Base-by-base conservation (phyloP, 2,113 vertebrate species). In the Forbesichthys agassizii region DNA sequence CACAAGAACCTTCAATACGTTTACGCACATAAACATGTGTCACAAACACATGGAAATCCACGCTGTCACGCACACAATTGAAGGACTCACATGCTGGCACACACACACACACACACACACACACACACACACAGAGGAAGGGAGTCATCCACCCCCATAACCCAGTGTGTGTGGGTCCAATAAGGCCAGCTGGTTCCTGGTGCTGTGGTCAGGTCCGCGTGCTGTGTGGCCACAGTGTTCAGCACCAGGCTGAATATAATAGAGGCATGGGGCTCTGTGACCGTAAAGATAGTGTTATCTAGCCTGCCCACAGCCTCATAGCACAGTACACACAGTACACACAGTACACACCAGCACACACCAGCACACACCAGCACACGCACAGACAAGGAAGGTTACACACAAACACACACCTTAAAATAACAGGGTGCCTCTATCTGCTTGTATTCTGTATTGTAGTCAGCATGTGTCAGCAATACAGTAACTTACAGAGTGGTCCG, bases 201-300 rank as follows among this genome's bases (percentile, higher is more conserved):
- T 80, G 27, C 75, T 85, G 86, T 86, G 73, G 83, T 78, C 64
- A 83, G 75, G 88, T 90, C 88, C 86, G 84, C 81, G 70, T 88
- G 86, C 90, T 89, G 88, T 74, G 88, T 80, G 72, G 78, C 36
- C 78, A 69, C 66, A 68, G 81, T 72, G 82, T 86, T 81, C 74
- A 75, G 83, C 86, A 27, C 54, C 33, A 2, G 0, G 11, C 54
- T 91, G 87, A 91, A 91, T 27, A 27, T 27, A 27, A 27, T 90
- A 85, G 90, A 89, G 79, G 86, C 69, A 11, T 71, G 8, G 85
- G 87, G 59, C 86, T 84, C 90, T 90, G 90, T 86, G 79, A 86
- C 86, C 88, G 73, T 82, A 80, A 83, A 90, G 90, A 91, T 91
- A 91, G 84, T 54, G 83, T 91, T 91, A 90, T 90, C 88, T 89